Base-by-base conservation (phyloP, 1,140 invertebrate species). In the Leucophenga varia region DNA sequence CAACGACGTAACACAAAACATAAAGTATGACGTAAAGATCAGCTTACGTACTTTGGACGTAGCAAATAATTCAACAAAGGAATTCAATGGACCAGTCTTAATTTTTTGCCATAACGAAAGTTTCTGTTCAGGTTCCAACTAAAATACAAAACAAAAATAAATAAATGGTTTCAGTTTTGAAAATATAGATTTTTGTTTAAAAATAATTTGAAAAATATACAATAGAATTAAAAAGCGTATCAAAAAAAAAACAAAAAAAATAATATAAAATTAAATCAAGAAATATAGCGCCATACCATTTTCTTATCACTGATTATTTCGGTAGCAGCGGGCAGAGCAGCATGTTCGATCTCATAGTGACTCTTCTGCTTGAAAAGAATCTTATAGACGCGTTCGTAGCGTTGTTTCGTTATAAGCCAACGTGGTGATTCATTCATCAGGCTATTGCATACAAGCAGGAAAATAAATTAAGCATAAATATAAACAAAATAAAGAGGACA, bases 321-420 rank as follows among this genome's bases (percentile, higher is more conserved):
- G 19, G 57, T 53, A 12, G 47, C 16, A 21, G 52, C 49, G 43
- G 55, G 41, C 30, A 51, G 36, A 6, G 49, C 25, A 6, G 20
- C 18, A n/a, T 61, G 37, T 31, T 71, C 51, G 18, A 72, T 49
- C 25, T 74, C 61, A 52, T 72, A 72, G 37, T 74, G 64, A 30
- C 58, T 58, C 1, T 61, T 54, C 52, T 70, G 60, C 32, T 64
- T 68, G 40, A 75, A 75, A 10, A 93, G 75, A 5, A 89, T 79
- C 52, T 77, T 77, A 48, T 86, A 84, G 2, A 88, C 89, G 75
- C 88, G 84, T 25, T 84, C 80, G 12, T 79, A 76, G 17, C 85
- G 79, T 35, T 85, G 84, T 70, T 90, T 87, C 1, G 84, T 83
- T 38, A 92, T 73, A 12, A 92, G 74, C 90, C 90, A 93, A 46